phyloP scores from a whole-genome alignment of 2,797 vertebrate species.

The Halcyon smyrnensis region DNA sequence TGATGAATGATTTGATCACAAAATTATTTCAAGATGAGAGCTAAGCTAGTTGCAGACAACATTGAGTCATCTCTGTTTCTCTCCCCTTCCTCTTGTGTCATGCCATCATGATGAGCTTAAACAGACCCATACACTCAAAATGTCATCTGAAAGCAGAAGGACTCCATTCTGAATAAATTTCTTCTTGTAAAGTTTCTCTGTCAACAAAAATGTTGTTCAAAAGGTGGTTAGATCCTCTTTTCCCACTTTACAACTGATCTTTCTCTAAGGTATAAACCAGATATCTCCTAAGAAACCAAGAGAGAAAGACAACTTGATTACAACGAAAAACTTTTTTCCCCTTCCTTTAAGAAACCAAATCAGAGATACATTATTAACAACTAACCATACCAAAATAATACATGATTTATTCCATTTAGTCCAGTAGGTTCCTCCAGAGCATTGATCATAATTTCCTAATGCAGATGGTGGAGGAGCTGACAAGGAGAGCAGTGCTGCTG shows the following conservation, averaged over 20 bases:
- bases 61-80: not conserved
- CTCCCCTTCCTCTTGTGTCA: not conserved
- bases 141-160: not conserved
- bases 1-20: slow-evolving; percentile 34
- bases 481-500: too few species aligned
- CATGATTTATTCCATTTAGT: not conserved
- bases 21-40: slow-evolving; percentile 47
- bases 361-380: not conserved
- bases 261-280: not conserved
- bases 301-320: not conserved
- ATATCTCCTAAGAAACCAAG: not conserved
- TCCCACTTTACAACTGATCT: not conserved
- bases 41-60: slow-evolving; percentile 2
- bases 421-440: too few species aligned
- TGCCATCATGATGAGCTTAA: not conserved
- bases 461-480: too few species aligned
- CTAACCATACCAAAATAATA: not conserved
- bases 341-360: not conserved
- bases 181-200: not conserved
- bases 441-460: too few species aligned
- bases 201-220: fast-evolving
- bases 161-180: not conserved
- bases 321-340: not conserved
- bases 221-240: not conserved
- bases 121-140: not conserved